Conservation (phyloP, 2,113 vertebrate genomes). For the Lamprotornis superbus region DNA sequence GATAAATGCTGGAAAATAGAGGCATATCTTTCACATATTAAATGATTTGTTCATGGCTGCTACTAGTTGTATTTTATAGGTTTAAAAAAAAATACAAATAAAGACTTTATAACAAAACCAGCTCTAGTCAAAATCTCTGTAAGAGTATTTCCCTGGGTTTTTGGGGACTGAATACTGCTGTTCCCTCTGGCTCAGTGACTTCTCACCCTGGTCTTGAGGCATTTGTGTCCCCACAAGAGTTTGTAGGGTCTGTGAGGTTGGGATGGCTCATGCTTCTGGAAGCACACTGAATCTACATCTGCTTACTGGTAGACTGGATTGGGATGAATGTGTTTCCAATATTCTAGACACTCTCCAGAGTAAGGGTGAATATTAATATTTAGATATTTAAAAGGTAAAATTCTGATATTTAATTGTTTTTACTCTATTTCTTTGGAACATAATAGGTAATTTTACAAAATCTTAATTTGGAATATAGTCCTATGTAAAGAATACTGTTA, state of each 20-base stretch:
- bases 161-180: background rate
- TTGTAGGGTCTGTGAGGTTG: background rate
- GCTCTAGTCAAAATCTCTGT: background rate
- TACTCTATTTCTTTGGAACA: background rate
- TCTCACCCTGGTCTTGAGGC: background rate
- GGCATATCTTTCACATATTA: background rate
- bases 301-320: background rate
- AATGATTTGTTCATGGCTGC: background rate
- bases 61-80: background rate
- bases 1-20: background rate
- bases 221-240: background rate
- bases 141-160: background rate
- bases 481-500: fast-evolving
- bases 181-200: background rate
- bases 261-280: background rate
- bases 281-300: fast-evolving
- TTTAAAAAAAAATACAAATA: background rate
- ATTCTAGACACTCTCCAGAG: background rate
- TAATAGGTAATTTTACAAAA: background rate
- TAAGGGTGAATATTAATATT: background rate
- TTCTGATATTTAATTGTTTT: background rate
- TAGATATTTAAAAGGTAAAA: background rate
- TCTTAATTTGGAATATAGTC: background rate
- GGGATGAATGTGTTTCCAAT: background rate
- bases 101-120: background rate